Percentiles rank a stretch among this genome's conserved stretches.
Conservation (phyloP, 2,113 vertebrate species). For the Acrocephalus kingi region DNA sequence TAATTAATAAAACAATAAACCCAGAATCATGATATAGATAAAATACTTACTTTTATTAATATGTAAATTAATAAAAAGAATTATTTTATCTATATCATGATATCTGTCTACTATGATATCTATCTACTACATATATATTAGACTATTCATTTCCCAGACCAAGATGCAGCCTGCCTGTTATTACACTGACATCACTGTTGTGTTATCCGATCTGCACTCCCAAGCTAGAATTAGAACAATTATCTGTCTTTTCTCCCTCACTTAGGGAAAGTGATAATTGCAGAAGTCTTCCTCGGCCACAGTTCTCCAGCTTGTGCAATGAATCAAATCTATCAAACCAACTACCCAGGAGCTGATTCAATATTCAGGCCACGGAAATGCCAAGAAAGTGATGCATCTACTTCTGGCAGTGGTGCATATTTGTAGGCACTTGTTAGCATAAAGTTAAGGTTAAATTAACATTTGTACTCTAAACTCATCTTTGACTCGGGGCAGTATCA, state of each 20-base stretch:
- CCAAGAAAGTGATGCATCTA: conserved; percentile 44
- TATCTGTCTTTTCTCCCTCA: not conserved
- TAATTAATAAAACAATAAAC: not conserved
- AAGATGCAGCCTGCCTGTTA: not conserved
- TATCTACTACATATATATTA: not conserved
- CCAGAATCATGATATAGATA: not conserved
- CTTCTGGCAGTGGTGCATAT: not conserved
- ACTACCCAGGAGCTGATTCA: conserved; percentile 75
- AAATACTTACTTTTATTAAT: not conserved
- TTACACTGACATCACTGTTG: not conserved
- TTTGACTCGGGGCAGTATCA: not conserved
- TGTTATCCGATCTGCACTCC: not conserved
- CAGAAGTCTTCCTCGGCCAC: conserved; percentile 82
- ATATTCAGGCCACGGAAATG: conserved; percentile 73
- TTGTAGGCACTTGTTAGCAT: not conserved
- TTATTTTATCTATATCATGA: no score
- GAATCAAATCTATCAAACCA: conserved; percentile 56
- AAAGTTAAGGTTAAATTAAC: not conserved
- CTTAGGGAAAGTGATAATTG: conserved; percentile 79
- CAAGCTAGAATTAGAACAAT: not conserved
- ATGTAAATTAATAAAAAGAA: no score
- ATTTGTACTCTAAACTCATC: not conserved
- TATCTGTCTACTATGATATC: no score
- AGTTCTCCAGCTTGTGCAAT: conserved; percentile 65
- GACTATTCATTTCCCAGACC: not conserved